phyloP scores from a whole-genome alignment of 2,797 vertebrate species.

The Poecile montanus region DNA sequence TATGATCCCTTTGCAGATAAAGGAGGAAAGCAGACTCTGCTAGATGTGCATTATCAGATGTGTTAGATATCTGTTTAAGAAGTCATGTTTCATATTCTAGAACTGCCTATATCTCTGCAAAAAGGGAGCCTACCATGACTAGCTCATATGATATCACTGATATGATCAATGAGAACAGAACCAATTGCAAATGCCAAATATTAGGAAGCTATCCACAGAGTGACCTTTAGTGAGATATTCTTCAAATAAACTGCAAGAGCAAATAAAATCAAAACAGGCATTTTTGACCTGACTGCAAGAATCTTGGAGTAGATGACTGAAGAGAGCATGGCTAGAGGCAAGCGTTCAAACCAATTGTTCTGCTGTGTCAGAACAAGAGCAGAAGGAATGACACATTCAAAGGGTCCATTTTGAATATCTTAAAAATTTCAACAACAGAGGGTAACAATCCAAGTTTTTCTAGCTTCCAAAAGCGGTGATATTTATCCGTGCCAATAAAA shows the following conservation, averaged over 20 bases:
- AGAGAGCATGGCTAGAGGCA: not conserved
- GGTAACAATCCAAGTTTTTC: not conserved
- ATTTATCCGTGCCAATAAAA: not conserved
- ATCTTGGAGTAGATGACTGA: slow-evolving; percentile 18
- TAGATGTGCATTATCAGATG: not conserved
- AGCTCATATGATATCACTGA: not conserved
- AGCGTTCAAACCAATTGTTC: slow-evolving; percentile 18
- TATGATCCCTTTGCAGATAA: not conserved
- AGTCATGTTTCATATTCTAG: not conserved
- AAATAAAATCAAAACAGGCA: not conserved
- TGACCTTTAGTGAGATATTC: not conserved
- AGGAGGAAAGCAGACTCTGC: not conserved
- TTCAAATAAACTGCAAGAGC: not conserved
- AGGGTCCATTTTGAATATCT: not conserved
- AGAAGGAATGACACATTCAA: not conserved
- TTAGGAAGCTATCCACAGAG: not conserved
- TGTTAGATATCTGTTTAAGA: not conserved
- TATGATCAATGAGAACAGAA: not conserved
- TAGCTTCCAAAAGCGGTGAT: not conserved
- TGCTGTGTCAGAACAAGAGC: slow-evolving; percentile 12
- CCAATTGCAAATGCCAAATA: slow-evolving; percentile 2
- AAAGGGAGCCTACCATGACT: not conserved
- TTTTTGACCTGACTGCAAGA: slow-evolving; percentile 11
- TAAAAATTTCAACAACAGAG: not conserved
- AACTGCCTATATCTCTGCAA: not conserved